Evolutionary conservation across 2,113 vertebrate genomes (phyloP), one percentile per base, ranked within the genome.

Genomic region (Alces alces): DNA sequence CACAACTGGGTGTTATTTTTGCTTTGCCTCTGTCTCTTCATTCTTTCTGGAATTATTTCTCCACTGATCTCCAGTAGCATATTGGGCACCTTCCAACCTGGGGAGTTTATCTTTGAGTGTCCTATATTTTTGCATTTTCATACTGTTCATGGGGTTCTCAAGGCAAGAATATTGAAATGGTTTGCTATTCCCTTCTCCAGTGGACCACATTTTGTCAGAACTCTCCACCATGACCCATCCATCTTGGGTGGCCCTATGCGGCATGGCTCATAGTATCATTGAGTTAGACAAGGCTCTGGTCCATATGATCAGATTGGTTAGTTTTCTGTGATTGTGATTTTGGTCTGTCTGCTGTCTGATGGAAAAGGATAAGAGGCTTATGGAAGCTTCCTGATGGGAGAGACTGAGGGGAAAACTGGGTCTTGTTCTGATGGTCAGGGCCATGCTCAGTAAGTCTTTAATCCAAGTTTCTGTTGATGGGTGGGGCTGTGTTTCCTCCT

Each of bases 341-440:
- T 28, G 30, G 60, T 30, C 60, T 61, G 13, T 30, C 1, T 1
- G 28, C 28, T 1, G 0, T 30, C 58, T 30, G 60, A 30, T 15
- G 28, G 58, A 61, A 60, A 61, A 61, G 28, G 1, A 61, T 61
- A 60, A 30, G 30, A 61, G 13, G 60, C 60, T 12, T 61, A 61
- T 61, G 60, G 13, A 30, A 61, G 60, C 13, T 61, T 61, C 28
- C 60, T 61, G 13, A 61, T 30, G 28, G 28, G 28, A 61, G 60
- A 61, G 28, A 61, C 13, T 60, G 57, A 58, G 30, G 2, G 28
- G 28, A 28, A 61, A 61, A 30, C 60, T 30, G 13, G 13, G 28
- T 61, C 60, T 61, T 61, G 60, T 61, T 61, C 58, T 60, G 27
- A 60, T 60, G 58, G 30, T 15, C 1, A 0, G 60, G 30, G 60